Evolutionary conservation across 2,888 invertebrate genomes (phyloP).

Genomic region (Bembecia ichneumoniformis): DNA sequence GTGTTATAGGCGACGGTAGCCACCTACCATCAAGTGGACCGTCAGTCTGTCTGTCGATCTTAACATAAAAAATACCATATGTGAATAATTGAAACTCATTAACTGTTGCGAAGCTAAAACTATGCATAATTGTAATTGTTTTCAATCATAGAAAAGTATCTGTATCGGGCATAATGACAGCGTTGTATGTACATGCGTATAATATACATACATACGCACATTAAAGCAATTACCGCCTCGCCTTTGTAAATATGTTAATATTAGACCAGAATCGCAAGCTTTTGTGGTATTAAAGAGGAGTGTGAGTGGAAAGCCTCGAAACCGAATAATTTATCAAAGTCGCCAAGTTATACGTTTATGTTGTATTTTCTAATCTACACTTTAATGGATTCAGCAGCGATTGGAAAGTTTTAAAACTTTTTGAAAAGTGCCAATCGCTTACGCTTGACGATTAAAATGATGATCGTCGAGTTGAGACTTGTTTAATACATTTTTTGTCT

Average conservation of each 20-base stretch:
- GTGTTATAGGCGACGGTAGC: too few species aligned
- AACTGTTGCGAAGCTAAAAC: too few species aligned
- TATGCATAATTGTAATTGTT: too few species aligned
- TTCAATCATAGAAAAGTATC: too few species aligned
- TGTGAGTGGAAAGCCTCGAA: background rate
- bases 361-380: slow-evolving; percentile 1
- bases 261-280: background rate
- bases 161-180: too few species aligned
- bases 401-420: background rate
- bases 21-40: too few species aligned
- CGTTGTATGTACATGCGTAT: background rate
- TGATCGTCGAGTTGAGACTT: too few species aligned
- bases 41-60: too few species aligned
- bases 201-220: background rate
- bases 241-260: background rate
- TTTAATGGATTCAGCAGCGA: background rate
- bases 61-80: too few species aligned
- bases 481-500: too few species aligned
- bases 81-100: too few species aligned
- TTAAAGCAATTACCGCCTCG: background rate
- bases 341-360: background rate
- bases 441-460: too few species aligned
- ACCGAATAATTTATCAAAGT: background rate
- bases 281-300: background rate
- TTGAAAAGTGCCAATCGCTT: background rate